Evolutionary conservation across 1,140 invertebrate species (phyloP).

Genomic region (Hesperophylax magnus): DNA sequence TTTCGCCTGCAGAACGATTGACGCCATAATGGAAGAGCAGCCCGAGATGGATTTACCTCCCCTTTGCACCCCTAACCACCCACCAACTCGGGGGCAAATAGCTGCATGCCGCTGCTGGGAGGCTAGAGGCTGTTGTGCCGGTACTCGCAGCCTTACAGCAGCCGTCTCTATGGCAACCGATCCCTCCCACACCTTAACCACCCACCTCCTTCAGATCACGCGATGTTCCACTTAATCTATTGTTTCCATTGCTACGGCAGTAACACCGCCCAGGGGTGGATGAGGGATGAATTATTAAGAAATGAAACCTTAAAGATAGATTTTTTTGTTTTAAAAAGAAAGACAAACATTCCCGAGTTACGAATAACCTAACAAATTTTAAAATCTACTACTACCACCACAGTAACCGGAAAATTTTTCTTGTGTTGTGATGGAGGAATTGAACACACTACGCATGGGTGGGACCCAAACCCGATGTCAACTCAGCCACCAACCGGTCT

Average conservation of each 20-base stretch:
- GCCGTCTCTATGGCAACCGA: constrained; percentile 47
- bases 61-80: no score
- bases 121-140: not conserved
- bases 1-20: not conserved
- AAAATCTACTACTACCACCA: no score
- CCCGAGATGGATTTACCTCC: constrained; percentile 26
- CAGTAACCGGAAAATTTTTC: no score
- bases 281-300: not conserved
- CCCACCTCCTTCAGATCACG: constrained; percentile 9
- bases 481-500: no score
- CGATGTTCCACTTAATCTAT: constrained; percentile 59
- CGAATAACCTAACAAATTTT: no score
- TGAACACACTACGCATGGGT: no score
- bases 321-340: no score
- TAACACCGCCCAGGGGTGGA: constrained; percentile 39
- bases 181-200: not conserved
- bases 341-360: no score
- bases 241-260: constrained; percentile 56
- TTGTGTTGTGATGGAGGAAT: no score
- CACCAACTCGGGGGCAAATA: no score
- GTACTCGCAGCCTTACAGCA: not conserved
- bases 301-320: no score
- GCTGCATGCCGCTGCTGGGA: constrained; percentile 1
- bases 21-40: not conserved
- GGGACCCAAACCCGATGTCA: no score